A percentile compares a stretch with the other conserved stretches of the same genome.
These are phyloP conservation scores for Drosophila paramelanica DNA, from an alignment of 2,888 invertebrate species.

Conservation along the genomic window DNA sequence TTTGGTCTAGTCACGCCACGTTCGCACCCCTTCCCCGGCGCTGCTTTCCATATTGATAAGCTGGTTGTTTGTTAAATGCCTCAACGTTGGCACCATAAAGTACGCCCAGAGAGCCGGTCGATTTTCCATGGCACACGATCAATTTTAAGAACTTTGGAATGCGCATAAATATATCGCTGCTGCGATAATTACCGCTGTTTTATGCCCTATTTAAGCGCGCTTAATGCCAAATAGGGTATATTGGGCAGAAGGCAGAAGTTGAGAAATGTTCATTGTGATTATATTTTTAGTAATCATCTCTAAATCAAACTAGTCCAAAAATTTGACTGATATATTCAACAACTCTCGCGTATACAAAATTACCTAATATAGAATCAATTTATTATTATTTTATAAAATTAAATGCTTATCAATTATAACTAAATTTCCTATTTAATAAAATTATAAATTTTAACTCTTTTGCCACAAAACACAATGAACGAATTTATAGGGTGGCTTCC, in stretches of 20 bases:
- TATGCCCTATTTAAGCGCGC: slow-evolving; percentile 6
- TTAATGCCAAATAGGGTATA: slow-evolving; percentile 12
- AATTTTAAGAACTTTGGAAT: slow-evolving; percentile 32
- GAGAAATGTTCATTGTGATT: neutral
- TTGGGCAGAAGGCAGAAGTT: neutral
- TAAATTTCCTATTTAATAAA: no score
- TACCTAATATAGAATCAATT: no score
- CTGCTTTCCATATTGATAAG: slow-evolving; percentile 50
- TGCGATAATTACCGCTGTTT: slow-evolving; percentile 24
- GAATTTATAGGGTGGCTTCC: neutral
- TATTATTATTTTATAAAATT: no score
- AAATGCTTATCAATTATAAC: no score
- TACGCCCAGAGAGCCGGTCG: neutral
- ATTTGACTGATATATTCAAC: no score
- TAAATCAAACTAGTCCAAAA: no score
- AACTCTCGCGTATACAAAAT: no score
- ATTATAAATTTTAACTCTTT: neutral
- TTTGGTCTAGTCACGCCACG: slow-evolving; percentile 24
- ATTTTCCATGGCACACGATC: slow-evolving; percentile 3
- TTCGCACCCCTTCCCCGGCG: slow-evolving; percentile 6
- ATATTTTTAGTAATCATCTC: neutral
- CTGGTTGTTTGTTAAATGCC: slow-evolving; percentile 26
- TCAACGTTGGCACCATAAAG: neutral
- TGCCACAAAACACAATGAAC: no score
- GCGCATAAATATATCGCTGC: slow-evolving; percentile 33